Conservation (phyloP, 2,113 vertebrate genomes). For the Mirounga angustirostris region DNA sequence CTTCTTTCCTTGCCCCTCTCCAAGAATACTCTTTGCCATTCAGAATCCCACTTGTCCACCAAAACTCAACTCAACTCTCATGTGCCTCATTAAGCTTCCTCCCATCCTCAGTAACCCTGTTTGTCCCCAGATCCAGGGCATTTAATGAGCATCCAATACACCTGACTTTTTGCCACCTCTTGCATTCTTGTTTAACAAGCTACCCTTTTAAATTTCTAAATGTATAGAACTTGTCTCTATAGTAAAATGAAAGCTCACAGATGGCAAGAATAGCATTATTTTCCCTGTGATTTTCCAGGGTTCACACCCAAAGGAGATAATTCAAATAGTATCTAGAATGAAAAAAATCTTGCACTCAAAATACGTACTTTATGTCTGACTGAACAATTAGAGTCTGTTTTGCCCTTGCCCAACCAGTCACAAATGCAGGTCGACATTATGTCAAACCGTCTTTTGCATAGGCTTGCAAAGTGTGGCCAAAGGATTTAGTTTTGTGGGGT, state of each 20-base stretch:
- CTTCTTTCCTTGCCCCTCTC: not conserved
- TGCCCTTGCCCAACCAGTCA: not conserved
- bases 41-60: not conserved
- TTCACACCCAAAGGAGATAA: constrained; percentile 46
- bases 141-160: not conserved
- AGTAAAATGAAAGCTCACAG: constrained; percentile 12
- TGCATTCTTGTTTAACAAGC: constrained; percentile 27
- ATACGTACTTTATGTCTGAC: not conserved
- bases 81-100: not conserved
- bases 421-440: not conserved
- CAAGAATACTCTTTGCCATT: not conserved
- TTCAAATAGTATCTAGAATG: not conserved
- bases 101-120: not conserved
- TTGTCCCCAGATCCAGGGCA: not conserved
- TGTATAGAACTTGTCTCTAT: not conserved
- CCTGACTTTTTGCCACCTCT: not conserved
- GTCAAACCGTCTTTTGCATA: not conserved
- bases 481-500: not conserved
- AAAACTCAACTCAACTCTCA: not conserved
- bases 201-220: constrained; percentile 25
- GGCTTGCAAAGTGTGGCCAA: not conserved
- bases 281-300: not conserved
- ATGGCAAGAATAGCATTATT: not conserved
- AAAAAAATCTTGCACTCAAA: not conserved
- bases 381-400: not conserved